These are phyloP conservation scores for Vimba vimba DNA, from an alignment of 2,113 vertebrate genomes.

Conservation along the genomic window DNA sequence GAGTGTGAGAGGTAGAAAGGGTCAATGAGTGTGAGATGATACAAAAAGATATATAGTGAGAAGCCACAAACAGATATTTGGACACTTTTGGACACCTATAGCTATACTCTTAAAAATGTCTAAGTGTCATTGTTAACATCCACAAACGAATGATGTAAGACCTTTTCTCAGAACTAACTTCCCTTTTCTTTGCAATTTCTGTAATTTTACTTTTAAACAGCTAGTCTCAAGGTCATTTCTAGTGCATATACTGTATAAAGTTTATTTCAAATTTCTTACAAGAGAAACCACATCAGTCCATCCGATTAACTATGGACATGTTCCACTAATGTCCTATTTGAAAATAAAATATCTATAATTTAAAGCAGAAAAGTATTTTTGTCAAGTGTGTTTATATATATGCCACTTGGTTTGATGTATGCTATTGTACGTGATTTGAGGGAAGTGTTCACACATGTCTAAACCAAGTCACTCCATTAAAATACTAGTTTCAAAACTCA, in stretches of 20 bases:
- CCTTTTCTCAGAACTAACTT: not conserved
- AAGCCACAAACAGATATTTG: not conserved
- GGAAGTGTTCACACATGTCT: slow-evolving; percentile 12
- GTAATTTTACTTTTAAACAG: not conserved
- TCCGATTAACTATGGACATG: not conserved
- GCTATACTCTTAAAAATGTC: not conserved
- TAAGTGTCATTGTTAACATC: not conserved
- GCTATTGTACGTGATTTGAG: not conserved
- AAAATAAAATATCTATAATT: not conserved
- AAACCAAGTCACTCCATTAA: not conserved
- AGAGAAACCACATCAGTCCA: not conserved
- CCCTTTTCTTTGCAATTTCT: not conserved
- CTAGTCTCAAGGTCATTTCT: not conserved
- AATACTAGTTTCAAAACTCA: not conserved
- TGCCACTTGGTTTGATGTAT: too few species aligned
- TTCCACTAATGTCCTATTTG: not conserved
- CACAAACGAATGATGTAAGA: not conserved
- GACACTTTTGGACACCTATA: not conserved
- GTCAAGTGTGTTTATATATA: not conserved
- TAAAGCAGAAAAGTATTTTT: not conserved
- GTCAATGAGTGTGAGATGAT: not conserved
- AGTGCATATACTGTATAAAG: not conserved
- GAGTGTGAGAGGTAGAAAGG: not conserved
- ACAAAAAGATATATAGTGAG: not conserved
- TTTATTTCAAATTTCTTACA: not conserved